Base-by-base conservation (phyloP, 2,797 vertebrate genomes). In the Astyanax mexicanus region DNA sequence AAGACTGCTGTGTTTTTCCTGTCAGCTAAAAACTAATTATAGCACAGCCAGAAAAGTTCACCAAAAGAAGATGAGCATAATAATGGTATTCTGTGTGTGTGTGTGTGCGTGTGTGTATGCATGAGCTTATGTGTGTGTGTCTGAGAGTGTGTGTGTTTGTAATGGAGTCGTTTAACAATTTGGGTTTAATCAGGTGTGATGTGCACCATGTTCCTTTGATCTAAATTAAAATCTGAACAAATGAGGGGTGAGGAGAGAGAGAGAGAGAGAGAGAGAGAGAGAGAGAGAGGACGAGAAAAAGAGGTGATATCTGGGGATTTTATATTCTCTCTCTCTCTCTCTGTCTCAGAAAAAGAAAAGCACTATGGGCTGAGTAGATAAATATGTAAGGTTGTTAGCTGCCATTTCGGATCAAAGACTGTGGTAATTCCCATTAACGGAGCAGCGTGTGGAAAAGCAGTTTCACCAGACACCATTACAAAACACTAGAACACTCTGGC, bases 171-270 rank as follows among this genome's bases (percentile, higher is more conserved):
- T 79, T 78, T 78, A 83, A 75, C 78, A 75, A 74, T 68, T 81
- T 70, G 74, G 77, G 78, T 76, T 72, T 77, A 84, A 81, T 84
- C 82, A 84, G 77, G 55, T 78, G 68, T 81, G 83, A 75, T 77
- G 78, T 83, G 74, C 77, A 58, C 66, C 72, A 54, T 82, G 80
- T 81, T 80, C 76, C 40, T 79, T 71, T 79, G 80, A 79, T 80
- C 80, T 82, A 68, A 78, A 80, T 75, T 76, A 70, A 77, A 83
- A 79, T 84, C 76, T 81, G 66, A 76, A 81, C 82, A 81, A 81
- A 81, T 77, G 74, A 77, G 73, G 44, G 60, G 25, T 57, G 66
- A 69, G 72, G 61, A 1, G 32, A 51, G 64, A 70, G 64, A 67
- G 37, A 62, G 60, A 65, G 45, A 62, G 37, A n/a, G n/a, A n/a